Base-by-base conservation (phyloP, 2,113 vertebrate species). In the Sapayoa aenigma region DNA sequence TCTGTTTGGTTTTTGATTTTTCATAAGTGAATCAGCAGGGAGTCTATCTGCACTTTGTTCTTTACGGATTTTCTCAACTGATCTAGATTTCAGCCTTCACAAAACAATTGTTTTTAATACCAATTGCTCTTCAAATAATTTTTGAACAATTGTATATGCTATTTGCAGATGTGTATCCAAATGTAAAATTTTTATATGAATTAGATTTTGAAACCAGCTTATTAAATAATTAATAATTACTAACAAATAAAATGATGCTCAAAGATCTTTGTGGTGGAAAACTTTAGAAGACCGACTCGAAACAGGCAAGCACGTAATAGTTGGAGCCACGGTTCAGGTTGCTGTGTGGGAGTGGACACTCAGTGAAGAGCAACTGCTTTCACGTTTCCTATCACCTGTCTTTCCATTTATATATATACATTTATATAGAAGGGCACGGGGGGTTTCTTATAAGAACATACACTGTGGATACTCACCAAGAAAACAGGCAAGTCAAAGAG, bases 1-100 rank as follows among this genome's bases (percentile, higher is more conserved):
- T 84, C 85, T 92, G 76, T 2, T 93, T 75, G 68, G 65, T 27
- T 68, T 88, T 53, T 84, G 56, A 78, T 92, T 92, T 94, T 93
- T 92, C 58, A 35, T 65, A 81, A 58, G 25, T 68, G 30, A 78
- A 89, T 28, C 33, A 77, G 76, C 35, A 78, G 18, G 35, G 30
- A 47, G 17, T 27, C 72, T 68, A 12, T 46, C 60, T 65, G 49
- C 47, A 62, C 33, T 25, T 91, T 63, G 30, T 31, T 60, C 44
- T 62, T 69, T 65, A 58, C n/a, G 69, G 59, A 37, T 76, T 85
- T 85, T 83, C 65, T 86, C 52, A 71, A 44, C 18, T 19, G 31
- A 77, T 44, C 39, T 19, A 74, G n/a, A 85, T 55, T 74, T 88
- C 44, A 84, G 35, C 13, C 24, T 59, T 78, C 28, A 67, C 19